A percentile compares a stretch with the other conserved stretches of the same genome.
These are phyloP conservation scores for Bradypus variegatus DNA, from an alignment of 2,797 vertebrate genomes.

Conservation along the genomic window DNA sequence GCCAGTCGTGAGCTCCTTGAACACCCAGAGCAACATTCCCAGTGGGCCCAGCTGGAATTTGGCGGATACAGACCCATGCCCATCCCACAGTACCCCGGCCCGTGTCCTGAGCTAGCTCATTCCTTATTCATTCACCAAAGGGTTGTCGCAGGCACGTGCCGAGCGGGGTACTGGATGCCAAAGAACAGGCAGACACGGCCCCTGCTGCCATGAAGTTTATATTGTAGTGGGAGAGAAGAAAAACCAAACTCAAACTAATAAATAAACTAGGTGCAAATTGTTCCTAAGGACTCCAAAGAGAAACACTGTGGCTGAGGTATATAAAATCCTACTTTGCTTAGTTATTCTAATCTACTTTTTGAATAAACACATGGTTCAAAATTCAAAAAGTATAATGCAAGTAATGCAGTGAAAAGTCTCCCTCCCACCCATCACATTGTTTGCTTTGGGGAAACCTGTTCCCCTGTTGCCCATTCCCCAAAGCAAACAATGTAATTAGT, in stretches of 20 bases:
- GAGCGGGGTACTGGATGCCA: too few species aligned
- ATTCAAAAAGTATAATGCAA: neutral
- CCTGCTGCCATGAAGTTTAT: neutral
- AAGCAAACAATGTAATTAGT: neutral
- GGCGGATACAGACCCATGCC: accelerated
- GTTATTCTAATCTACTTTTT: neutral
- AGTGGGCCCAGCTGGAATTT: neutral
- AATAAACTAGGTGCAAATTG: neutral
- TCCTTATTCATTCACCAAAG: neutral
- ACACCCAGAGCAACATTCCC: neutral
- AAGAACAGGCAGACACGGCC: neutral
- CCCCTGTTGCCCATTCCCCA: neutral
- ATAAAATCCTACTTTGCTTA: neutral
- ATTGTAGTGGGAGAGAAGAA: neutral
- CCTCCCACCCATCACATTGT: neutral
- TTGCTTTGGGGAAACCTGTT: too few species aligned
- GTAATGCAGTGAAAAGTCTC: neutral
- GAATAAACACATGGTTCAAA: neutral
- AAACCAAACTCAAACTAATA: too few species aligned
- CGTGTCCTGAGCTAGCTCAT: neutral
- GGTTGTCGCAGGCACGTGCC: neutral
- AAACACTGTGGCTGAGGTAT: accelerated
- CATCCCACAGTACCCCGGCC: neutral
- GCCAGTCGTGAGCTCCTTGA: neutral
- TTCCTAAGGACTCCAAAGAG: neutral